Conservation (phyloP, 2,113 vertebrate species). For the Petrocephalus microphthalmus region DNA sequence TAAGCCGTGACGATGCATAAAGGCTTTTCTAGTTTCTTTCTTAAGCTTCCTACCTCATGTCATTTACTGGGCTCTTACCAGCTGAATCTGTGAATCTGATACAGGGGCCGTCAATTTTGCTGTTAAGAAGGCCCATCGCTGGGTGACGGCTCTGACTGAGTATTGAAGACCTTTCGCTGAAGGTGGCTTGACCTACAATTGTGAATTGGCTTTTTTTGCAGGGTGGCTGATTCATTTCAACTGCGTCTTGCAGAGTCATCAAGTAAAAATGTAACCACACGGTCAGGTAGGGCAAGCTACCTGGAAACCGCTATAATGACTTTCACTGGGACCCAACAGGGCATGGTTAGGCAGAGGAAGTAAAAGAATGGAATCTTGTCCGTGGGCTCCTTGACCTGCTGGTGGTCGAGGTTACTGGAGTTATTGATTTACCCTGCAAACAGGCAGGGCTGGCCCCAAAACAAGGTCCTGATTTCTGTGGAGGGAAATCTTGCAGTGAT, state of each 20-base stretch:
- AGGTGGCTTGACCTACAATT: background rate
- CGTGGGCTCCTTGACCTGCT: background rate
- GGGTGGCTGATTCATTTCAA: background rate
- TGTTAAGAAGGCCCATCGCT: background rate
- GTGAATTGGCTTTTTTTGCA: background rate
- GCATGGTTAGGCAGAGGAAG: background rate
- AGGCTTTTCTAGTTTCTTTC: background rate
- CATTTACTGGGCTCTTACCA: background rate
- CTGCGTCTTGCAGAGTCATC: background rate
- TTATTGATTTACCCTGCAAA: conserved; percentile 17
- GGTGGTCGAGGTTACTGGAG: background rate
- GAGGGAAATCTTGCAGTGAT: background rate
- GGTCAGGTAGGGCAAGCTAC: background rate
- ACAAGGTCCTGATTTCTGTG: background rate
- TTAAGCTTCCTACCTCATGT: background rate
- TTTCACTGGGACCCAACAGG: background rate
- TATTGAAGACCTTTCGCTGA: background rate
- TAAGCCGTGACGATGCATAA: background rate
- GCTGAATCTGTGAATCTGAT: background rate
- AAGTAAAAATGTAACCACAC: background rate
- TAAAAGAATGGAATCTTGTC: background rate
- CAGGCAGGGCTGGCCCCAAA: background rate
- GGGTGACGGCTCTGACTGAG: background rate
- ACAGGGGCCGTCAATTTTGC: background rate
- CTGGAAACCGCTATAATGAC: background rate